Evolutionary conservation across 2,888 invertebrate species (phyloP).

Genomic region (Cordilura impudica): DNA sequence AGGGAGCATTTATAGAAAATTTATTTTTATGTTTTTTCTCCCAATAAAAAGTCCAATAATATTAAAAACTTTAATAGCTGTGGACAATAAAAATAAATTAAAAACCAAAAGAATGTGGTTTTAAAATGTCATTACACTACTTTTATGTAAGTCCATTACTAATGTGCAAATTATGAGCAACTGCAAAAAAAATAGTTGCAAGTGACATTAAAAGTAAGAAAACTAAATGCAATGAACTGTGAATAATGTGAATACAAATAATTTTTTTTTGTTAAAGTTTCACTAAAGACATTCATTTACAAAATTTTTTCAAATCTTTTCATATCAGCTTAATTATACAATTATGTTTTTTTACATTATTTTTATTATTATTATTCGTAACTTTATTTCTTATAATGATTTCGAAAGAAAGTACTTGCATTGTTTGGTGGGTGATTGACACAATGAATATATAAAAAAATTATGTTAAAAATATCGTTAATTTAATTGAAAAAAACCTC

Average conservation of each 20-base stretch:
- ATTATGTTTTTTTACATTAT: conserved; percentile 41
- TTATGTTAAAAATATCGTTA: neutral
- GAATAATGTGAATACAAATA: conserved; percentile 44
- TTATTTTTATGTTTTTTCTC: too few relatives aligned
- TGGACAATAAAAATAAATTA: too few relatives aligned
- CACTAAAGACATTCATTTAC: conserved; percentile 46
- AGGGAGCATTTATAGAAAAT: too few relatives aligned
- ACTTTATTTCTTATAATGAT: conserved; percentile 23
- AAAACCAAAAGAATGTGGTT: conserved; percentile 51
- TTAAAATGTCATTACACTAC: conserved; percentile 43
- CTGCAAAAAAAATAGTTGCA: conserved; percentile 31
- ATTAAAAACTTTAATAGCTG: too few relatives aligned
- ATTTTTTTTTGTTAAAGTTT: conserved; percentile 28
- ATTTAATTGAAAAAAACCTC: neutral
- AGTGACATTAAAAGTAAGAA: conserved; percentile 42
- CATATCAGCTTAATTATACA: conserved; percentile 52
- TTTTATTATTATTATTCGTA: neutral
- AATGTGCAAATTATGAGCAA: conserved; percentile 14
- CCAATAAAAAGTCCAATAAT: too few relatives aligned
- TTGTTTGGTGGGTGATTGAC: conserved; percentile 29
- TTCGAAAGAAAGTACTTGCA: conserved; percentile 48
- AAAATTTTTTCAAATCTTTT: conserved; percentile 10
- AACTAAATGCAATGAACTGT: conserved; percentile 51
- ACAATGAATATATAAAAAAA: neutral
- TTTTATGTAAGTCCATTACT: conserved; percentile 11